Percentiles rank a stretch among this genome's conserved stretches.
These are phyloP conservation scores for Standfussiana lucernea DNA, from an alignment of 2,888 invertebrate genomes.

Conservation along the genomic window DNA sequence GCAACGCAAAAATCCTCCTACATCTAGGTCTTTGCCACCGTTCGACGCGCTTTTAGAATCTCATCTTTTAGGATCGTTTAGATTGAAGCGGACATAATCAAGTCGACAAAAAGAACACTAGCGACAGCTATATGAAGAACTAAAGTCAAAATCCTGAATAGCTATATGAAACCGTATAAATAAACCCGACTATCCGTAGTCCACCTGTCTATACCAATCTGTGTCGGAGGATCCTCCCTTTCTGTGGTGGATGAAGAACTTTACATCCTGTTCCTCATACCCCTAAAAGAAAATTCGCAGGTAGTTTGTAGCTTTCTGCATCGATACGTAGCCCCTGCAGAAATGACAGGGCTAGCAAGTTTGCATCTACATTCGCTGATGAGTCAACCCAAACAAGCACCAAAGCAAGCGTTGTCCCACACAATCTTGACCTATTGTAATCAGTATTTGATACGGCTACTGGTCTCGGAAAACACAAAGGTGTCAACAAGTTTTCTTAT, in stretches of 20 bases:
- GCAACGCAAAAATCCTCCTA: too few relatives aligned
- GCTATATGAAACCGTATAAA: too few relatives aligned
- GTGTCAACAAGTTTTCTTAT: slow-evolving; percentile 35
- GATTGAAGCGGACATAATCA: neutral
- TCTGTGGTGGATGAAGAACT: neutral
- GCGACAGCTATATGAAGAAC: neutral
- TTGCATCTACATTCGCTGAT: neutral
- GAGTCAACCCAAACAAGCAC: slow-evolving; percentile 14
- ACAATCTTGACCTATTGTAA: slow-evolving; percentile 33
- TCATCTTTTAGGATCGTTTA: too few relatives aligned
- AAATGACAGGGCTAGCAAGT: neutral
- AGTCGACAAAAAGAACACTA: neutral
- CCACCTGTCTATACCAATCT: too few relatives aligned
- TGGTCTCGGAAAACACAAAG: slow-evolving; percentile 20
- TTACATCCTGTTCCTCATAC: neutral
- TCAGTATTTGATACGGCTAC: slow-evolving; percentile 28
- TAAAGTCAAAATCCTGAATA: neutral
- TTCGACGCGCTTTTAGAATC: too few relatives aligned
- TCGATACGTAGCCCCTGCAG: neutral
- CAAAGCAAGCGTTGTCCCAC: neutral
- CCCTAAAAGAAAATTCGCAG: neutral
- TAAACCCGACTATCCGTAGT: too few relatives aligned
- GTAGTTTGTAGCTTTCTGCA: neutral
- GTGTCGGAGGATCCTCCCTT: neutral
- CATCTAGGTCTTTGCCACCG: too few relatives aligned